phyloP scores from a whole-genome alignment of 2,113 vertebrate genomes.

The Machaerirhynchus nigripectus region DNA sequence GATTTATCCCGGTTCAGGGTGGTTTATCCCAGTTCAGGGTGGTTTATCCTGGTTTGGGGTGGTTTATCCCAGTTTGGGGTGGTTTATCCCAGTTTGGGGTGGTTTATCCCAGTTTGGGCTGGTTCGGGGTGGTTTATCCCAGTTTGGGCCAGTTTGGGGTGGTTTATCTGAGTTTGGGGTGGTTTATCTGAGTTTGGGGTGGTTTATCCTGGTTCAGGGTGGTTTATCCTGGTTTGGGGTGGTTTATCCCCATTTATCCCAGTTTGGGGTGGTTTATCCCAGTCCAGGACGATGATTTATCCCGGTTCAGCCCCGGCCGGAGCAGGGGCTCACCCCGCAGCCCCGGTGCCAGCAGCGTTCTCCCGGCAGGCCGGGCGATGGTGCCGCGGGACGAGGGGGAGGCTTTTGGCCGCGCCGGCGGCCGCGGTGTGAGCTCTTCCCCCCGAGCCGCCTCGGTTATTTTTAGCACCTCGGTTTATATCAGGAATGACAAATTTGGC shows the following conservation, averaged over 20 bases:
- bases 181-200: too few relatives aligned
- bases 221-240: too few relatives aligned
- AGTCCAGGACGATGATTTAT: neutral
- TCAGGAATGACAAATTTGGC: constrained; percentile 31
- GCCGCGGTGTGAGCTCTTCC: neutral
- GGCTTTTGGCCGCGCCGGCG: neutral
- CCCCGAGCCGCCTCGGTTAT: neutral
- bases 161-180: neutral
- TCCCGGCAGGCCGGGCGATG: neutral
- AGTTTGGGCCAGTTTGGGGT: accelerated
- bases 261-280: too few relatives aligned
- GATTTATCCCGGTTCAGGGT: accelerated
- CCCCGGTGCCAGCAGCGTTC: neutral
- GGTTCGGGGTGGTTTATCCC: neutral
- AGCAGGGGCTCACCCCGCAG: neutral
- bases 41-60: neutral
- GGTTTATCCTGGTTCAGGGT: too few relatives aligned
- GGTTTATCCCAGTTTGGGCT: neutral
- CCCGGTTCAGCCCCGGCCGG: neutral
- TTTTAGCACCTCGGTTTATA: constrained; percentile 28
- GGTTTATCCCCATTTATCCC: too few relatives aligned
- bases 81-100: accelerated
- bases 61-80: too few relatives aligned
- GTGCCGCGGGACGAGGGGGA: neutral
- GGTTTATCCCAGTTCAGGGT: neutral